These are phyloP conservation scores for Monopis laevigella DNA, from an alignment of 2,888 invertebrate species.

Conservation along the genomic window DNA sequence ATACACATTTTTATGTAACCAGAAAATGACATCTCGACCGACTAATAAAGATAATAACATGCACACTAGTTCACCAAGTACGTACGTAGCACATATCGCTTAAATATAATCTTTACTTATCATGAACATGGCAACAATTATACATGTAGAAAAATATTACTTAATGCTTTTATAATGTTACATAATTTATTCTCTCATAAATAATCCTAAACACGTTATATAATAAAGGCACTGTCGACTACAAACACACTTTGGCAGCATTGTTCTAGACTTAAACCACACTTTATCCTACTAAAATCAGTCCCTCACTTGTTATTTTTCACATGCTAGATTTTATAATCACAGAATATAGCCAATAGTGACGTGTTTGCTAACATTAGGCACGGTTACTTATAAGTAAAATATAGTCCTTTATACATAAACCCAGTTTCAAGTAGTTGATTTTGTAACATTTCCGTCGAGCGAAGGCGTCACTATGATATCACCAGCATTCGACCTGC, in stretches of 20 bases:
- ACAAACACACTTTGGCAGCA: conserved; percentile 69
- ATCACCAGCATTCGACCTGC: conserved; percentile 78
- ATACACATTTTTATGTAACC: conserved; percentile 4
- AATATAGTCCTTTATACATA: conserved; percentile 33
- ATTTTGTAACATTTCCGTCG: conserved; percentile 40
- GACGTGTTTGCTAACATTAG: conserved; percentile 55
- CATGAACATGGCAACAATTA: conserved; percentile 64
- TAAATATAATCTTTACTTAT: conserved; percentile 29
- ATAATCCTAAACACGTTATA: conserved; percentile 52
- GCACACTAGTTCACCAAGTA: no score
- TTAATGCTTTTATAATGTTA: conserved; percentile 53
- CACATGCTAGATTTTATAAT: conserved; percentile 39
- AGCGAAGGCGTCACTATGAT: conserved; percentile 75
- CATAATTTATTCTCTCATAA: conserved; percentile 52
- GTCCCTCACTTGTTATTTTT: conserved; percentile 34
- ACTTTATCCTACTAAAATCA: conserved; percentile 33
- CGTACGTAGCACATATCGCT: background rate
- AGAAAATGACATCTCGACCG: conserved; percentile 8
- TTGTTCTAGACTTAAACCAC: conserved; percentile 44
- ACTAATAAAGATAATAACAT: conserved; percentile 5
- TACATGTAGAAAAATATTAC: conserved; percentile 64
- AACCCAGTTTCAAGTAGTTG: conserved; percentile 51
- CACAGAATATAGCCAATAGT: conserved; percentile 63
- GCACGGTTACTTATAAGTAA: conserved; percentile 45
- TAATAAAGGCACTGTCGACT: conserved; percentile 66